Evolutionary conservation across 2,888 invertebrate genomes (phyloP).

Genomic region (Scaptomyza caliginosa): DNA sequence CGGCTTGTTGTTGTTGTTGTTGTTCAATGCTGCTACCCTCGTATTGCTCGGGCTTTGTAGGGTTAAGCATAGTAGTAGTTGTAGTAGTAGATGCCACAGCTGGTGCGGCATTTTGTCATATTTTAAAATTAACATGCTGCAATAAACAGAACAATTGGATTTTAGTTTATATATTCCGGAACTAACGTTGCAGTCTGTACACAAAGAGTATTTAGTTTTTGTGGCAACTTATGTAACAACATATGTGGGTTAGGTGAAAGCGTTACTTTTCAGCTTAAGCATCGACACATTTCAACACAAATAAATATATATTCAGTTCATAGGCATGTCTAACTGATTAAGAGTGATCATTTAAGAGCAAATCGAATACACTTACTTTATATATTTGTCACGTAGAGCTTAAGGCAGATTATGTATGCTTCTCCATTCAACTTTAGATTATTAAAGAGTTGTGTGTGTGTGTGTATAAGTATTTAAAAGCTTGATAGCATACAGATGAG

Average conservation of each 20-base stretch:
- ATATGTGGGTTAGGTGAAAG: conserved; percentile 34
- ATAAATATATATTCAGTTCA: background rate
- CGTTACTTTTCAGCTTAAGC: conserved; percentile 14
- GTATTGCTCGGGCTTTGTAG: conserved; percentile 26
- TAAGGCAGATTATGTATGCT: conserved; percentile 44
- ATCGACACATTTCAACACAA: conserved; percentile 4
- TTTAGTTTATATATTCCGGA: conserved; percentile 22
- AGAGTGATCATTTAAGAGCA: conserved; percentile 31
- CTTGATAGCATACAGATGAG: conserved; percentile 39
- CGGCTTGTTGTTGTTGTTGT: conserved; percentile 32
- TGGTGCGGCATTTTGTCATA: conserved; percentile 61
- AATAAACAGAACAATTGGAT: conserved; percentile 33
- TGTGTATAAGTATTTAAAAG: conserved; percentile 28
- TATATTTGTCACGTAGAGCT: conserved; percentile 63
- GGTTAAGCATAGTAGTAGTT: conserved; percentile 46
- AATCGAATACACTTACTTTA: conserved; percentile 52
- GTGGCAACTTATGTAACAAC: conserved; percentile 18
- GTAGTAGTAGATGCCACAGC: conserved; percentile 49
- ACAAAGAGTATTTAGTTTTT: background rate
- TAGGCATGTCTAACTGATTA: conserved; percentile 31
- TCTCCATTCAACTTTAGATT: conserved; percentile 62
- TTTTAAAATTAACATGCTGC: conserved; percentile 74
- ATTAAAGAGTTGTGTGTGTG: conserved; percentile 33
- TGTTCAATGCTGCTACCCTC: conserved; percentile 23
- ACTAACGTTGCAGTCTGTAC: background rate